Base-by-base conservation (phyloP, 2,797 vertebrate genomes). In the Crenichthys baileyi region DNA sequence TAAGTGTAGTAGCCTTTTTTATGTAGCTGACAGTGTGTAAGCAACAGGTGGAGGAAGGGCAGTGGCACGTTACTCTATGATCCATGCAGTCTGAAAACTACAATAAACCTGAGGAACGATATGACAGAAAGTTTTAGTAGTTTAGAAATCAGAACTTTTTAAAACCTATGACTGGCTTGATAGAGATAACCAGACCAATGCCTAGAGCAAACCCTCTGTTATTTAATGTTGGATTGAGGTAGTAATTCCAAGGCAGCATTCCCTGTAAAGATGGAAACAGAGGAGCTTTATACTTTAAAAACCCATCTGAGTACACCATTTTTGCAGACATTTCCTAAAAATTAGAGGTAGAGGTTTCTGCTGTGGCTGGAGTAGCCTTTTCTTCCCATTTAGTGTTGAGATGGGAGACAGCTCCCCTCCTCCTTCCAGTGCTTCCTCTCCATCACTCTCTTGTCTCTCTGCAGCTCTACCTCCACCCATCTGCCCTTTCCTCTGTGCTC, bases 401-500 rank as follows among this genome's bases (percentile, higher is more conserved):
- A 83, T 5, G 7, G 78, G 72, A 87, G 83, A 87, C 81, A 79
- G 36, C 58, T 41, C 31, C 78, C 85, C 77, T 63, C 76, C 78
- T 82, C 60, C 73, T 53, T 73, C 79, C 70, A 83, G 80, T 53
- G 78, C 78, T 79, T 89, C 79, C 87, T 83, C 90, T 90, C 90
- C 87, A 92, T 90, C 88, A 84, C 83, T 90, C 84, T 80, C 79
- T 82, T 88, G 85, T 87, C 89, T 87, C 82, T 84, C 81, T 73
- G n/a, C 22, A 9, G 80, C 80, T 85, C 91, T 88, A 81, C 80
- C 85, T 89, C 87, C 85, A 91, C 89, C 93, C 88, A 90, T 92
- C 85, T 89, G 83, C 90, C 90, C 87, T 88, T 87, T 90, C 86
- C 81, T 86, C 78, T 83, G 71, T 76, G 55, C 82, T 90, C 85